Base-by-base conservation (phyloP, 2,797 vertebrate genomes). In the Enteromius anoplus region DNA sequence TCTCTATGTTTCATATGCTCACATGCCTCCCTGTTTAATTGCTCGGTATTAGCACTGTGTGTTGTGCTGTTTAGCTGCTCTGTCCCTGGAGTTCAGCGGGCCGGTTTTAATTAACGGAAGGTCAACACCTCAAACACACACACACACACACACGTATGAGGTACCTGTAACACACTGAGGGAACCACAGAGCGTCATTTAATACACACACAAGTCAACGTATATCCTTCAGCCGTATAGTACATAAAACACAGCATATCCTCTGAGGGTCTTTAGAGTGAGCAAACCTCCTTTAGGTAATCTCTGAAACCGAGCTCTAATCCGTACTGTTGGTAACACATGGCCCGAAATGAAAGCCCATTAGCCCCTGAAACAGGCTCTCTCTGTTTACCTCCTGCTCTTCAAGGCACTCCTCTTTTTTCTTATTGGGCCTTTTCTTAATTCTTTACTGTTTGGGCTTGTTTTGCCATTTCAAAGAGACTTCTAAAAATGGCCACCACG, bases 81-180 rank as follows among this genome's bases (percentile, higher is more conserved):
- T 68, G 34, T 75, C 77, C 60, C 66, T 77, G 49, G 76, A 80
- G 80, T 79, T 87, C 77, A 83, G 58, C 14, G 11, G 72, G 76
- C 47, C 65, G 53, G 76, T 94, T 95, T 94, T 95, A 95, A 95
- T 95, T 95, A 95, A 94, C 83, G 88, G 90, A 87, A 90, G 93
- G 92, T 92, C 91, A 91, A 94, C 93, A 94, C 92, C 91, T 94
- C n/a, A 49, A 12, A 47, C 3, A 55, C n/a, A 55, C 45, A 47
- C 45, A 47, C 12, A 55, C n/a, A 62, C 23, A 32, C 68, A 64
- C 55, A 34, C 5, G 4, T 12, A 32, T 32, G 32, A 19, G 4
- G 71, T 45, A 81, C 66, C 78, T 75, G 69, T 72, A 37, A 65
- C 17, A 40, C 78, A 49, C 78, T 40, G 34, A 78, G 75, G 75